Percentiles rank a stretch among this genome's conserved stretches.
phyloP scores from a whole-genome alignment of 2,888 invertebrate genomes.

The Galerucella nymphaeae region DNA sequence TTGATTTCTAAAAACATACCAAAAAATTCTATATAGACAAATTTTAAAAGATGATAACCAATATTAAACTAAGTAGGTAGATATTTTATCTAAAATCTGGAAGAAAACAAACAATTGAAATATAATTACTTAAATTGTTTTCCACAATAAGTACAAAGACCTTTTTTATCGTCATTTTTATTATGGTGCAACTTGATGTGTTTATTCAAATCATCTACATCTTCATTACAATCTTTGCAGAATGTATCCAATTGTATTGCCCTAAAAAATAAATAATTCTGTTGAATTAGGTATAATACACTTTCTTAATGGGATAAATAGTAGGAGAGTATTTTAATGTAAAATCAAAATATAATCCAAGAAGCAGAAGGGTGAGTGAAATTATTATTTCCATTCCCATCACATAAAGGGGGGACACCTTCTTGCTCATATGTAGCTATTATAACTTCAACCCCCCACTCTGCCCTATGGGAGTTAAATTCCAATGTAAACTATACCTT shows the following conservation, averaged over 20 bases:
- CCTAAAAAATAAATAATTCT: conserved; percentile 29
- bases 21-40: conserved; percentile 1
- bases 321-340: too few relatives aligned
- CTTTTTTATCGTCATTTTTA: conserved; percentile 32
- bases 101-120: conserved; percentile 12
- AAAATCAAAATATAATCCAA: too few relatives aligned
- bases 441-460: too few relatives aligned
- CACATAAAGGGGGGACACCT: too few relatives aligned
- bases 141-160: conserved; percentile 56
- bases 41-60: neutral
- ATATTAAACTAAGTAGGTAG: too few relatives aligned
- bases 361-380: too few relatives aligned
- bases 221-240: conserved; percentile 49
- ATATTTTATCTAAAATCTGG: neutral
- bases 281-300: neutral
- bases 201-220: conserved; percentile 46
- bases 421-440: too few relatives aligned
- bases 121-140: conserved; percentile 55
- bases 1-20: conserved; percentile 33
- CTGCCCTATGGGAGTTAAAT: too few relatives aligned
- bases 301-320: too few relatives aligned
- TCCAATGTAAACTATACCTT: too few relatives aligned
- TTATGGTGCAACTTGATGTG: conserved; percentile 43
- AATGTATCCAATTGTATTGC: conserved; percentile 44
- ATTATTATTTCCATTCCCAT: too few relatives aligned